Conservation (phyloP, 1,140 invertebrate species). For the Palaemon carinicauda region DNA sequence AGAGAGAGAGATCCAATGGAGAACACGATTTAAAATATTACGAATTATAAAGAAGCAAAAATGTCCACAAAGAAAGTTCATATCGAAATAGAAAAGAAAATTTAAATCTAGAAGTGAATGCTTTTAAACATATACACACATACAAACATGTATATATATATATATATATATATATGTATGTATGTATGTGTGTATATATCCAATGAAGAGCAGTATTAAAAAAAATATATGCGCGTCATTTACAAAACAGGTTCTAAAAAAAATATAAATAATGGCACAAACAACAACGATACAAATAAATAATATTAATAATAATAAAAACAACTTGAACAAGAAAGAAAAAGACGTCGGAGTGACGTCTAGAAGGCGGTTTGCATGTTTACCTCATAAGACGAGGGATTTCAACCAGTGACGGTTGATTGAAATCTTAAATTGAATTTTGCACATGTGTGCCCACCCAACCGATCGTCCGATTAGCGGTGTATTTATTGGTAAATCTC, state of each 20-base stretch:
- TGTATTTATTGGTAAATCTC: too few species aligned
- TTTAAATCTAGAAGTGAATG: background rate
- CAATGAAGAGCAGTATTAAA: too few species aligned
- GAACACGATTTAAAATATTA: background rate
- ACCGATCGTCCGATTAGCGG: too few species aligned
- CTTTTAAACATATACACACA: background rate
- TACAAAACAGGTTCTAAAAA: too few species aligned
- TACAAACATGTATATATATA: background rate
- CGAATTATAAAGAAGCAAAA: too few species aligned
- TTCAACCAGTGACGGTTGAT: background rate
- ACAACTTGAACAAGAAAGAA: too few species aligned
- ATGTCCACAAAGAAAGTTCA: too few species aligned
- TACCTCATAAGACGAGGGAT: background rate
- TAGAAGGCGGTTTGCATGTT: background rate
- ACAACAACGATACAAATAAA: background rate
- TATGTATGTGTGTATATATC: background rate
- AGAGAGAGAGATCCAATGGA: background rate
- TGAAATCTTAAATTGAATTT: slow-evolving; percentile 15
- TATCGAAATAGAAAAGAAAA: too few species aligned
- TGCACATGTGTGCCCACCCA: background rate
- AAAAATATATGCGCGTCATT: too few species aligned
- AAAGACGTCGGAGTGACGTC: background rate
- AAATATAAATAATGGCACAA: background rate
- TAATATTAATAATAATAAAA: background rate
- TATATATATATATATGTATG: background rate